These are phyloP conservation scores for Cephus rjabovi DNA, from an alignment of 2,888 invertebrate genomes.

Conservation along the genomic window DNA sequence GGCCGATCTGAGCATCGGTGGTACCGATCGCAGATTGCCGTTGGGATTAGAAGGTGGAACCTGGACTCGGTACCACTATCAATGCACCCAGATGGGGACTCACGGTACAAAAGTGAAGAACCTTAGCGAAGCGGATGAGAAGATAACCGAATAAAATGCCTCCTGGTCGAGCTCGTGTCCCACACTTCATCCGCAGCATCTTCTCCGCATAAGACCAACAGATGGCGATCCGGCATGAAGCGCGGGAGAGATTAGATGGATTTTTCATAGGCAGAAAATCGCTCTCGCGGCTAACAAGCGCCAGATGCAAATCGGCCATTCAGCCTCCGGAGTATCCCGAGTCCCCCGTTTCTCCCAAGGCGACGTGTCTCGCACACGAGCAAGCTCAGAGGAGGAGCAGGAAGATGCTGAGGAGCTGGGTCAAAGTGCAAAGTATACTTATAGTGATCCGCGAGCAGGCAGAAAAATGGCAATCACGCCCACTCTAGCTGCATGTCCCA, in stretches of 20 bases:
- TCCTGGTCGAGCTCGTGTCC: neutral
- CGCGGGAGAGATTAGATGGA: constrained; percentile 53
- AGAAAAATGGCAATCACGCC: neutral
- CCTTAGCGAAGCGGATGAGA: neutral
- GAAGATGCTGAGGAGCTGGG: neutral
- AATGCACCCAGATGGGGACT: neutral
- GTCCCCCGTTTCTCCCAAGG: neutral
- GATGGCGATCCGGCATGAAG: constrained; percentile 47
- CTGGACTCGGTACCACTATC: neutral
- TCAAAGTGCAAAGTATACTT: neutral
- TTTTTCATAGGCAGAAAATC: constrained; percentile 58
- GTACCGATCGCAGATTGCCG: neutral
- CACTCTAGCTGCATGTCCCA: neutral
- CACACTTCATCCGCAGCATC: neutral
- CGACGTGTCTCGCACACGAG: neutral
- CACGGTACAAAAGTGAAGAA: neutral
- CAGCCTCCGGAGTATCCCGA: neutral
- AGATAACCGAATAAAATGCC: neutral
- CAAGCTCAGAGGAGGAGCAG: neutral
- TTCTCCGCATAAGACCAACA: constrained; percentile 27
- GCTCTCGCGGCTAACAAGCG: constrained; percentile 53
- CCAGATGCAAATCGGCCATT: constrained; percentile 56
- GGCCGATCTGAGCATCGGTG: neutral
- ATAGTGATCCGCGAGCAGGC: neutral
- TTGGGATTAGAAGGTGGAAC: neutral